A percentile compares a stretch with the other conserved stretches of the same genome.
Conservation (phyloP, 2,797 vertebrate species). For the Sylvia borin region DNA sequence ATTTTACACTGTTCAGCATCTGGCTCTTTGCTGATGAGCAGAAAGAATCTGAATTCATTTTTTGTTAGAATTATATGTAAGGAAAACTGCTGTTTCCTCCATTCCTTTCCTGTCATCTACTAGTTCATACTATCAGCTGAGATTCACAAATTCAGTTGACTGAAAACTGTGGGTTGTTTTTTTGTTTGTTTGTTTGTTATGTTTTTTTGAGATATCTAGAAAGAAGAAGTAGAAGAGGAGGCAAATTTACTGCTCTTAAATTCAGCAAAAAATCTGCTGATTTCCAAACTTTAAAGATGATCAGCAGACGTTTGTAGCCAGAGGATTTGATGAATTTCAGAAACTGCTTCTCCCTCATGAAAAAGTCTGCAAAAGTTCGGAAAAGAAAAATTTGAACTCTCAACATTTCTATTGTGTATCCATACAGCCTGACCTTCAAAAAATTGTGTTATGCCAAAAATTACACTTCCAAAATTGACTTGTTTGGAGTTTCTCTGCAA, state of each 20-base stretch:
- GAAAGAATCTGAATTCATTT: neutral
- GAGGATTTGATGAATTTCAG: neutral
- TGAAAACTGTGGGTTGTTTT: neutral
- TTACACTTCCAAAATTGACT: neutral
- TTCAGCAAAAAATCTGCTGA: neutral
- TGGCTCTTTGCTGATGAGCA: neutral
- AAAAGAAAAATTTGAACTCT: neutral
- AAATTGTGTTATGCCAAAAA: neutral
- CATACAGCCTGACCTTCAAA: neutral
- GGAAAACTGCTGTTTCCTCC: neutral
- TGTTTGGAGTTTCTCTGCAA: neutral
- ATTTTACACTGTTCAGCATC: neutral
- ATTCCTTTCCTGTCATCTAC: neutral
- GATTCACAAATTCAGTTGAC: neutral
- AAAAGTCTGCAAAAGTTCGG: neutral
- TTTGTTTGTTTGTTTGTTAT: neutral
- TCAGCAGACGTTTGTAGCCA: neutral
- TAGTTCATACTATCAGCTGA: neutral
- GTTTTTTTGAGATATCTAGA: neutral
- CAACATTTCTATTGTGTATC: neutral
- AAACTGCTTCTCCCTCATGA: neutral
- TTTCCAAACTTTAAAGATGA: neutral
- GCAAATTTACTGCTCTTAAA: neutral
- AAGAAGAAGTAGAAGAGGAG: neutral
- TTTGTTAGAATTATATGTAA: neutral